Evolutionary conservation across 2,888 invertebrate genomes (phyloP).

Genomic region (Campaea margaritaria): DNA sequence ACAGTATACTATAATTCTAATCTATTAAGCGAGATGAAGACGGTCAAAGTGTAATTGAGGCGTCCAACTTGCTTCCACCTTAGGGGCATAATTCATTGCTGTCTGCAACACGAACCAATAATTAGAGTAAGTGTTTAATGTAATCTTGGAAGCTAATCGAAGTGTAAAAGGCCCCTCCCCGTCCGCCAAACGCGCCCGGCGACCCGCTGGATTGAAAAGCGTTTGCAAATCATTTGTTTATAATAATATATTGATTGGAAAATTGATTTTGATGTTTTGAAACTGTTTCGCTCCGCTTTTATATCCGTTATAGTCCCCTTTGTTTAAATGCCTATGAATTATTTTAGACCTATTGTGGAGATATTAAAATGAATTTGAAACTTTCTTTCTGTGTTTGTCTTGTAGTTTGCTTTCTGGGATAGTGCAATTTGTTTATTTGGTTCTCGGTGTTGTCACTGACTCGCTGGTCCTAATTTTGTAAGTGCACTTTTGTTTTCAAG

Average conservation of each 20-base stretch:
- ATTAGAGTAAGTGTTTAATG: no score
- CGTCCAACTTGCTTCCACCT: no score
- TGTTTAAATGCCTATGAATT: constrained; percentile 71
- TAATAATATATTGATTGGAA: constrained; percentile 40
- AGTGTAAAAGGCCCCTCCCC: constrained; percentile 3
- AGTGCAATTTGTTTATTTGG: constrained; percentile 52
- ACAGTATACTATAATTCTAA: no score
- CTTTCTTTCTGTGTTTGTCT: constrained; percentile 74
- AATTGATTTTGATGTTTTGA: constrained; percentile 41
- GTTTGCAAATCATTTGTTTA: constrained; percentile 35
- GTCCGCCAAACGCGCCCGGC: constrained; percentile 3
- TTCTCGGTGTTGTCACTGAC: constrained; percentile 50
- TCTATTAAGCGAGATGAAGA: no score
- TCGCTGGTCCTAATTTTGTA: constrained; percentile 37
- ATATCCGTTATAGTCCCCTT: constrained; percentile 63
- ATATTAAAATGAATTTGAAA: constrained; percentile 85
- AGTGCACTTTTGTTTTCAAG: constrained; percentile 55
- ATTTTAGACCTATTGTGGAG: constrained; percentile 80
- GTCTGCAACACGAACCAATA: no score
- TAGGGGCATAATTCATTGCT: no score
- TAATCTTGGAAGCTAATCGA: not conserved
- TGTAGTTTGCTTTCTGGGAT: constrained; percentile 67
- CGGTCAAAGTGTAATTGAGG: no score
- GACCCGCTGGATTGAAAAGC: constrained; percentile 35
- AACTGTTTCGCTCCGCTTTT: constrained; percentile 56